Evolutionary conservation across 2,113 vertebrate genomes (phyloP), one percentile per base, ranked within the genome.

Genomic region (Heptranchias perlo): DNA sequence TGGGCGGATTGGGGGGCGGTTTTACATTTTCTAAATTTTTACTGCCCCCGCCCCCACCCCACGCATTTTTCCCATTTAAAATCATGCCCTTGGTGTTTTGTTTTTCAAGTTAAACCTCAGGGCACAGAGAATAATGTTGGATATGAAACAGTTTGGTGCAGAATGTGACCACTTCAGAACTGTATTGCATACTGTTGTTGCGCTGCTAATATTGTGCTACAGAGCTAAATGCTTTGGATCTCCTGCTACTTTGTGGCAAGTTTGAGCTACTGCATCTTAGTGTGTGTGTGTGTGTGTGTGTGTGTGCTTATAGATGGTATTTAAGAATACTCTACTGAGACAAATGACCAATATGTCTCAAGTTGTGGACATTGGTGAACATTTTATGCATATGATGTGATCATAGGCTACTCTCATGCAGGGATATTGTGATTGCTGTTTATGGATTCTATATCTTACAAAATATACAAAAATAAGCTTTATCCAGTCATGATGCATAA

Each of bases 201-300:
- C 13, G 4, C 49, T 54, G 25, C 6, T 14, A 35, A 31, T 13
- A 16, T 18, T 39, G 4, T 7, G 54, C 35, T 62, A 8, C 35
- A 61, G 54, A 93, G 58, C 31, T 39, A 61, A 93, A 93, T 44
- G 89, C 89, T 93, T 5, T 93, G 89, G 35, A 23, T 23, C 89
- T 93, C 18, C 89, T 93, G 89, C 89, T 93, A 93, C 89, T 62
- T 18, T 93, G 89, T 93, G 89, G 89, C 35, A 61, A 7, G 58
- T 62, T 93, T 93, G n/a, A 93, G 89, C 58, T 62, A 93, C 61
- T 93, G 35, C 89, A 93, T 3, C 14, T 93, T 58, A 1, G 58
- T n/a, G 3, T 39, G 58, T 39, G 54, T 7, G 54, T 58, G 2
- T 64, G 58, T n/a, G 58, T n/a, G 3, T 39, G 58, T 39, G 54